phyloP scores from a whole-genome alignment of 2,888 invertebrate genomes.

The Tromatobia lineatoria region DNA sequence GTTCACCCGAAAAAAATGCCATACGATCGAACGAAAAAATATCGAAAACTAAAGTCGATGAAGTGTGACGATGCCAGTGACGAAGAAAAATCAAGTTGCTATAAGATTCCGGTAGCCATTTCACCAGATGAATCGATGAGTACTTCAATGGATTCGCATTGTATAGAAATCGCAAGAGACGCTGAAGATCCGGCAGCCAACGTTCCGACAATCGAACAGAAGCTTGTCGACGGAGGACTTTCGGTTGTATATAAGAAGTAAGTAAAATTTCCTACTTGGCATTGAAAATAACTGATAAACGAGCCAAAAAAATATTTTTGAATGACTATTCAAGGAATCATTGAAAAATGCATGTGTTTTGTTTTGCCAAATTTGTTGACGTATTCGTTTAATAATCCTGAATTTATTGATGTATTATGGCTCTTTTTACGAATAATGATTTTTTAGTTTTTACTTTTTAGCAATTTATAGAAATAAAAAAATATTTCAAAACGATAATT shows the following conservation, averaged over 20 bases:
- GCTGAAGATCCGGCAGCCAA: not conserved
- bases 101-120: not conserved
- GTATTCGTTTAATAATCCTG: too few species aligned
- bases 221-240: not conserved
- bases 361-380: too few species aligned
- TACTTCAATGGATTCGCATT: not conserved
- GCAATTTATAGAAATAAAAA: too few species aligned
- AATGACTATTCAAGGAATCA: too few species aligned
- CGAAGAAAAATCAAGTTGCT: not conserved
- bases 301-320: too few species aligned
- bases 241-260: not conserved
- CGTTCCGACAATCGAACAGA: not conserved
- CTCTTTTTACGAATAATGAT: too few species aligned
- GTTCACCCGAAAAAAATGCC: too few species aligned
- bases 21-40: not conserved
- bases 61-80: not conserved
- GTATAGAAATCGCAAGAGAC: not conserved
- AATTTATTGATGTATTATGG: too few species aligned
- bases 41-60: not conserved
- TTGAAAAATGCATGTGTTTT: too few species aligned
- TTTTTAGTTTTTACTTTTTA: too few species aligned
- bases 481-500: too few species aligned
- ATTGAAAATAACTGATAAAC: too few species aligned
- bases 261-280: conserved; percentile 3
- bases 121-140: not conserved